A percentile compares a stretch with the other conserved stretches of the same genome.
Evolutionary conservation across 2,888 invertebrate genomes (phyloP).

Genomic region (Salticus scenicus): DNA sequence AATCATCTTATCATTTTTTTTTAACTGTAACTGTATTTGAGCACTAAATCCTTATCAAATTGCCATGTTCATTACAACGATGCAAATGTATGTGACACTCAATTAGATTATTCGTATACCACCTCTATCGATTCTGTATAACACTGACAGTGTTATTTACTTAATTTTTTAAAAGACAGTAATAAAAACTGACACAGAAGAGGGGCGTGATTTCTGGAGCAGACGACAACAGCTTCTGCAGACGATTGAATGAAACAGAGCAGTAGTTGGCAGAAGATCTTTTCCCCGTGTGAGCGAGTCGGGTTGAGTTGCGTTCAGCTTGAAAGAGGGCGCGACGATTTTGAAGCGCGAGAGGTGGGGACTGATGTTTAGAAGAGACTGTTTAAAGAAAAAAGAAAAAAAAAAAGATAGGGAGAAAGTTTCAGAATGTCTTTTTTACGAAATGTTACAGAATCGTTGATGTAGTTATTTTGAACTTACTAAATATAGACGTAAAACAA

Average conservation of each 20-base stretch:
- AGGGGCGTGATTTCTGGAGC: constrained; percentile 10
- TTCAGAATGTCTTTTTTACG: too few species aligned
- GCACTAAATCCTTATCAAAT: constrained; percentile 65
- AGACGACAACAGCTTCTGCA: constrained; percentile 36
- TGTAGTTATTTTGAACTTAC: too few species aligned
- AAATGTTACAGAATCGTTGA: too few species aligned
- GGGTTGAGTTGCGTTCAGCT: constrained; percentile 58
- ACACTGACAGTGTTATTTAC: background rate
- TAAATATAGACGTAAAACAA: too few species aligned
- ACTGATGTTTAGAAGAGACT: constrained; percentile 61
- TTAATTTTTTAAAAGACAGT: background rate
- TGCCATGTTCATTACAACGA: constrained; percentile 46
- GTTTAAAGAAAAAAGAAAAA: constrained; percentile 21
- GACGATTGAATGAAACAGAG: constrained; percentile 25
- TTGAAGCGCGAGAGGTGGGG: constrained; percentile 52
- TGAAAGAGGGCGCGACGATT: constrained; percentile 62
- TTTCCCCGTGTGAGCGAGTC: constrained; percentile 45
- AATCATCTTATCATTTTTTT: constrained; percentile 3
- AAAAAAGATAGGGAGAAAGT: background rate
- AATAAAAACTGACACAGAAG: background rate
- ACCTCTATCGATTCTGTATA: constrained; percentile 48
- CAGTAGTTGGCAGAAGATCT: constrained; percentile 61
- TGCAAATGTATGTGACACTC: constrained; percentile 48
- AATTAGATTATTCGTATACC: constrained; percentile 42
- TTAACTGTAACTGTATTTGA: constrained; percentile 60